These are phyloP conservation scores for Lasiurus borealis DNA, from an alignment of 2,113 vertebrate species.

Conservation along the genomic window DNA sequence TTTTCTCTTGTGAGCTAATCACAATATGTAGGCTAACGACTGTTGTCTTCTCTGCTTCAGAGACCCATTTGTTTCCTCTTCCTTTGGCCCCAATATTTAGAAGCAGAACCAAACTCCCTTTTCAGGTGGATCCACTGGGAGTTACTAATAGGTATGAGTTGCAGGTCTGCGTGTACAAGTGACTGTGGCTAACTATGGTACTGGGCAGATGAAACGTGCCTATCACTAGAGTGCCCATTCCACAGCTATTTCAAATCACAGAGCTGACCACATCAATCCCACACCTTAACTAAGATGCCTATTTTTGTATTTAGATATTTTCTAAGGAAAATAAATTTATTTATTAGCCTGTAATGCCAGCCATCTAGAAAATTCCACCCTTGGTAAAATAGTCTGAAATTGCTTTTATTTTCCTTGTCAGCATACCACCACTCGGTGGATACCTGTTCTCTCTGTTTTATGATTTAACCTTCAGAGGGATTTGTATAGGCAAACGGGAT, in stretches of 20 bases:
- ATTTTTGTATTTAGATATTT: conserved; percentile 50
- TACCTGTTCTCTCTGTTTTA: conserved; percentile 39
- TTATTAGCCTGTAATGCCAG: background rate
- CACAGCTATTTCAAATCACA: background rate
- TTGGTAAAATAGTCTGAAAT: background rate
- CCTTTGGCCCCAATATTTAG: background rate
- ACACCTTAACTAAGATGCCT: background rate
- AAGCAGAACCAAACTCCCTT: background rate
- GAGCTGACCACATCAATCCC: background rate
- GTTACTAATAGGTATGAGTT: background rate
- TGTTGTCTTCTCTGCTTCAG: background rate
- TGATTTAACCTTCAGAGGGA: conserved; percentile 60
- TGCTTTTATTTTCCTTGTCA: conserved; percentile 51
- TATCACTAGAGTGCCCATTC: background rate
- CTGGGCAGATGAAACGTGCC: background rate
- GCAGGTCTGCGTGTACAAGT: background rate
- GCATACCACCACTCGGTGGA: background rate
- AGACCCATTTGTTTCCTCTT: background rate
- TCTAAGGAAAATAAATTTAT: conserved; percentile 1
- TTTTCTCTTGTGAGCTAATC: conserved; percentile 19
- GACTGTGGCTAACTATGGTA: background rate
- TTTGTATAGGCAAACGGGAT: background rate
- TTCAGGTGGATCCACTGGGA: background rate
- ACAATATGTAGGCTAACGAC: conserved; percentile 1
- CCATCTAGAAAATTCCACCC: conserved; percentile 7